These are phyloP conservation scores for Pseudolycoriella hygida DNA, from an alignment of 2,888 invertebrate species.

Conservation along the genomic window DNA sequence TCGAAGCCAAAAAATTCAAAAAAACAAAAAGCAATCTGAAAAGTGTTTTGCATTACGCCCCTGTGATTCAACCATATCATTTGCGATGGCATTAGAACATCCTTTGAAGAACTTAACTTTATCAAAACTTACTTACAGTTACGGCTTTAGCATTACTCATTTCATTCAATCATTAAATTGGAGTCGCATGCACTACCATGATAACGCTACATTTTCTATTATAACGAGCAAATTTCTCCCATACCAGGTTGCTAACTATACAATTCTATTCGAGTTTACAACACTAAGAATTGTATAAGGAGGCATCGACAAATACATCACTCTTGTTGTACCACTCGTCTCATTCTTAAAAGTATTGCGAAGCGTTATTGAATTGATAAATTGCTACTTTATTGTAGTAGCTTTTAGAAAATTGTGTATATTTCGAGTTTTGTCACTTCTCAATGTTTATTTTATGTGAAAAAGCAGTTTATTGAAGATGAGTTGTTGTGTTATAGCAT, in stretches of 20 bases:
- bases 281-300: no score
- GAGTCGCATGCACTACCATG: neutral
- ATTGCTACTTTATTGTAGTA: slow-evolving; percentile 1
- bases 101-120: neutral
- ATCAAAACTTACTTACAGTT: slow-evolving; percentile 1
- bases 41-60: no score
- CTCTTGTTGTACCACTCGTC: no score
- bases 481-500: neutral
- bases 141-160: slow-evolving; percentile 1
- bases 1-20: no score
- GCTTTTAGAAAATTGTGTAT: neutral
- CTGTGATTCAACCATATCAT: no score
- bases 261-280: no score
- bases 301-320: no score
- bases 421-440: neutral
- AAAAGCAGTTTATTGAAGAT: neutral
- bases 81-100: no score
- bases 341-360: neutral
- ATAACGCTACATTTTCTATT: neutral
- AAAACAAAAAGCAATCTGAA: no score
- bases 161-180: slow-evolving; percentile 1
- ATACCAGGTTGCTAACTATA: no score
- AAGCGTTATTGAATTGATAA: slow-evolving; percentile 1
- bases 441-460: no score
- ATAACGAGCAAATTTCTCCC: neutral